These are phyloP conservation scores for Alaudala cheleensis DNA, from an alignment of 2,113 vertebrate genomes.

Conservation along the genomic window DNA sequence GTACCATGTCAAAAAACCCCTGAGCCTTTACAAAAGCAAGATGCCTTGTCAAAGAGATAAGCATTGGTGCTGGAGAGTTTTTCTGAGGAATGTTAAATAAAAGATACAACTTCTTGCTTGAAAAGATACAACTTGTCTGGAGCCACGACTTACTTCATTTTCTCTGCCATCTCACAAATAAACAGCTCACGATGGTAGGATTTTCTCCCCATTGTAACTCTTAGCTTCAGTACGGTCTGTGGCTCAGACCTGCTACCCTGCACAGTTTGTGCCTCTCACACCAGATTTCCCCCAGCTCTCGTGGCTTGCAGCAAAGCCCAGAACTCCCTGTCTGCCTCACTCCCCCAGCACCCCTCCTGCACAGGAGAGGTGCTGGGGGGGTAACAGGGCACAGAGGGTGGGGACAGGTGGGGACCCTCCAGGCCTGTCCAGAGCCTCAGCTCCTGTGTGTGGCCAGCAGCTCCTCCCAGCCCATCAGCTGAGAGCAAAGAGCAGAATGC, in stretches of 20 bases:
- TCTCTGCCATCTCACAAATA: neutral
- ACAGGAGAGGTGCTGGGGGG: fast-evolving
- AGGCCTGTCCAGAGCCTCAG: neutral
- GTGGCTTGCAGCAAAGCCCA: neutral
- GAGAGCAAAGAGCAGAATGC: neutral
- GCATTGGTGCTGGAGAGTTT: neutral
- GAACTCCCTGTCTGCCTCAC: neutral
- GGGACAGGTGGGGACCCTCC: no score
- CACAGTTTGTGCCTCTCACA: neutral
- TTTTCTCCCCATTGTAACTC: neutral
- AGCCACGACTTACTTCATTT: neutral
- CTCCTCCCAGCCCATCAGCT: neutral
- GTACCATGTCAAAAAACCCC: neutral
- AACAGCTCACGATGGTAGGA: fast-evolving
- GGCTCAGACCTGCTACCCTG: fast-evolving
- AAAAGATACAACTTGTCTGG: neutral
- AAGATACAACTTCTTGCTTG: neutral
- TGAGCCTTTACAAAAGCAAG: neutral
- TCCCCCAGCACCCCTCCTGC: neutral
- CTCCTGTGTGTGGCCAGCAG: neutral
- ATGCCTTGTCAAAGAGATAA: neutral
- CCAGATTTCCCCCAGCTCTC: neutral
- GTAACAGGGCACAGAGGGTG: neutral
- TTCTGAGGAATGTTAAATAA: neutral
- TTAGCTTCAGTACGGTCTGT: neutral